A percentile compares a stretch with the other conserved stretches of the same genome.
Evolutionary conservation across 2,888 invertebrate genomes (phyloP).

Genomic region (Leptura quadrifasciata): DNA sequence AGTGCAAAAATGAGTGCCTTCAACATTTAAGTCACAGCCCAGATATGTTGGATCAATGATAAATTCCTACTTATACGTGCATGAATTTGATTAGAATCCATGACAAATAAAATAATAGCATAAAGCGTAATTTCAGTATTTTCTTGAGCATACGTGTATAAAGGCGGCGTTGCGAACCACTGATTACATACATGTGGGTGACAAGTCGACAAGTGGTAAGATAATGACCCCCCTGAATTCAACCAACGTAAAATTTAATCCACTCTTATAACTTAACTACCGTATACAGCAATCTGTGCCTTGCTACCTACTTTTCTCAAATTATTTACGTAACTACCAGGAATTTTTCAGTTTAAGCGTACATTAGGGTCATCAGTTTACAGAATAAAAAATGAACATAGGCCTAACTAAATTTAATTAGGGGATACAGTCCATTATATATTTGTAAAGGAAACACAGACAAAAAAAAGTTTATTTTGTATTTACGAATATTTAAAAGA

Average conservation of each 20-base stretch:
- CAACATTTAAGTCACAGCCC: background rate
- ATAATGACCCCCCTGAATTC: constrained; percentile 58
- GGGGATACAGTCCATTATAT: too few relatives aligned
- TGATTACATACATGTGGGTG: constrained; percentile 54
- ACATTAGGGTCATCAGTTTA: background rate
- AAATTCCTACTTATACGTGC: background rate
- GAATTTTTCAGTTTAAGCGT: background rate
- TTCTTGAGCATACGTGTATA: constrained; percentile 50
- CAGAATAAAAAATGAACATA: too few relatives aligned
- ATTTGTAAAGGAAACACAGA: too few relatives aligned
- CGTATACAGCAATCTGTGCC: constrained; percentile 28
- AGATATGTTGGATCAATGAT: background rate
- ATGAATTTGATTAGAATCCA: constrained; percentile 27
- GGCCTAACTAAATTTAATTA: too few relatives aligned
- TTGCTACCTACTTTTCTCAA: constrained; percentile 59
- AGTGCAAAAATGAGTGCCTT: too few relatives aligned
- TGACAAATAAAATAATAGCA: constrained; percentile 46
- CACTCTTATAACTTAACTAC: constrained; percentile 41
- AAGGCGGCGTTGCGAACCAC: constrained; percentile 54
- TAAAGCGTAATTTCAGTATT: constrained; percentile 52
- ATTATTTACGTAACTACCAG: background rate
- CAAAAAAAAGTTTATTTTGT: too few relatives aligned
- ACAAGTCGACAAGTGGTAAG: constrained; percentile 60
- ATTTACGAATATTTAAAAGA: too few relatives aligned
- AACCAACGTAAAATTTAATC: constrained; percentile 54